Evolutionary conservation across 1,140 invertebrate species (phyloP), one percentile per base, ranked within the genome.

Genomic region (Hestina assimilis): DNA sequence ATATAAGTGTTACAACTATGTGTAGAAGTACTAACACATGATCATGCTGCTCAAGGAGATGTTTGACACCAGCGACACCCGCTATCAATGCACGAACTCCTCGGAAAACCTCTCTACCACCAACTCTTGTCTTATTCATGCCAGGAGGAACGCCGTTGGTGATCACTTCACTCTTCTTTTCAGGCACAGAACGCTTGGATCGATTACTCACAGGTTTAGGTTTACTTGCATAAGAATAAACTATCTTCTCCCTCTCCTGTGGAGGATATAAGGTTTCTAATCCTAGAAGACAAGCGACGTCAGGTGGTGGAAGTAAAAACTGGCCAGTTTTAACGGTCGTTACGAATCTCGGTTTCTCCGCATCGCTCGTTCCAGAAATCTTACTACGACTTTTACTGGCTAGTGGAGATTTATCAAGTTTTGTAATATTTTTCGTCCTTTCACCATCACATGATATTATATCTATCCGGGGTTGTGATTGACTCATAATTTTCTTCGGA

Each of bases 271-370:
- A 73, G 35, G 78, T 75, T 20, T 90, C 80, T 26, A 93, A 87
- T 0, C 92, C 92, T 2, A 93, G 84, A 1, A 93, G 87, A 11
- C 87, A 79, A 0, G 94, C 93, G 26, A 94, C 85, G 67, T 94
- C 93, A 14, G 93, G 92, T 0, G 94, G 93, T 1, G 95, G 94
- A 69, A 93, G 92, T 40, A 96, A 79, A 69, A 95, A 96, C 62
- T 93, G 91, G 1, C 95, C 94, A 15, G 90, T 92, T 54, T 93
- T 94, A 4, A 96, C 94, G 0, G 94, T 95, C 0, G 94, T 95
- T 28, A 95, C 91, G 68, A 96, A 96, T 0, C 93, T 91, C 4
- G 91, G 91, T 24, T 72, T 72, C 2, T 75, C 73, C 1, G 55
- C 63, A 4, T 69, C 70, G 28, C 47, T 63, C 4, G 51, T 48